Base-by-base conservation (phyloP, 2,888 invertebrate genomes). In the Leptinotarsa haldemani region DNA sequence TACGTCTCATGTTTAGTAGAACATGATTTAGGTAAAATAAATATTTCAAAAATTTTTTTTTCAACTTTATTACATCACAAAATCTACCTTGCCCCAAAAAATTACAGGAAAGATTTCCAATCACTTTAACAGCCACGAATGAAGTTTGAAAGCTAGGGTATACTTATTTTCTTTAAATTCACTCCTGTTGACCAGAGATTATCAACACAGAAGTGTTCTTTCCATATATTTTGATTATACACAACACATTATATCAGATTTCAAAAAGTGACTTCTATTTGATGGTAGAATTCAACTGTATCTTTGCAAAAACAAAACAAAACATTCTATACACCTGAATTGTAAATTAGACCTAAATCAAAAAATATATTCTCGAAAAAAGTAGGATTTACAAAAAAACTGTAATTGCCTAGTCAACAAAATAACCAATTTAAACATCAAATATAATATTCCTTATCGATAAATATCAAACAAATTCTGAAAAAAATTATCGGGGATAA, bases 401-500 rank as follows among this genome's bases (percentile, higher is more conserved):
- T 16, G 22, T 22, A 56, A 15, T 22, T 22, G 22, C 20, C 52
- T 52, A 52, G 7, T 56, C 9, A 50, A 61, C 40, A 61, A 61
- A 61, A 61, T 30, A 40, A 56, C 18, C 13, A 22, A 25, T 65
- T n/a, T 52, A 52, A 68, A 25, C 50, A 65, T 56, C 58, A 47
- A 48, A 48, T 25, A 50, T 66, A 71, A 47, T 67, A 71, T 66
- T 46, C 52, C 25, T 64, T 65, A 48, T 53, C 47, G 47, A 72
- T n/a, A 65, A 52, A 67, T 50, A 74, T 63, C 13, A 50, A 53
- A 20, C 25, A 25, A 47, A 53, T n/a, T 15, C 16, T 52, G 13
- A 4, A 52, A 46, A 30, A 58, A 67, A 74, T 86, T 88, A 89
- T 87, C 89, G 87, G 30, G 89, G 89, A 83, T 88, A 89, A 83